Base-by-base conservation (phyloP, 1,140 invertebrate genomes). In the Leguminivora glycinivorella region DNA sequence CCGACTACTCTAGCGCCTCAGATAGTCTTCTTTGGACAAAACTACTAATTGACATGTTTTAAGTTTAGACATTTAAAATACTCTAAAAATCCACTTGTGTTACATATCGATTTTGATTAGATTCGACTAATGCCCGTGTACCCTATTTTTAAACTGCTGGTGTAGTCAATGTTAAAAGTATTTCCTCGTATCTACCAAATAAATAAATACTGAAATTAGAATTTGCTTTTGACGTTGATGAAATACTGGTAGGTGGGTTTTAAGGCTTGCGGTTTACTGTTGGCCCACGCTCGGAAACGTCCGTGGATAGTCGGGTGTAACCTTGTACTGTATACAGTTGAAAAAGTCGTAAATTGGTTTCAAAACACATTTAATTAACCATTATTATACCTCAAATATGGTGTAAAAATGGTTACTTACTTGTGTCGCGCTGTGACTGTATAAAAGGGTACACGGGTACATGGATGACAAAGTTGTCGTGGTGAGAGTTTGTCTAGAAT, bases 1-100 rank as follows among this genome's bases (percentile, higher is more conserved):
- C 47, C 47, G 47, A 52, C 47, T 52, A 52, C 47, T 52, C 47
- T 52, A 52, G 47, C 47, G 47, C 47, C 47, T 52, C 7, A 22
- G 40, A 17, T 43, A 38, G n/a, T 14, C 38, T 43, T 43, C 4
- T n/a, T 43, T 43, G 38, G 4, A n/a, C 14, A 40, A 40, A 43
- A 43, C 38, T 14, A 43, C 4, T 4, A n/a, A n/a, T 43, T n/a
- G 40, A n/a, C 14, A n/a, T 43, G 14, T 43, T n/a, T 2, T 43
- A n/a, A n/a, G 14, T 43, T n/a, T n/a, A 10, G 38, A 14, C n/a
- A 47, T 6, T 6, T 6, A 14, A 52, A 52, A 52, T 5, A 43
- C 19, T 7, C 6, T 19, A 2, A 3, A 52, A 52, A 52, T 52
- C 19, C 19, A 17, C 47, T 22, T 6, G 47, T 22, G 17, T 52